These are phyloP conservation scores for Eueides isabella DNA, from an alignment of 1,140 invertebrate genomes.

Conservation along the genomic window DNA sequence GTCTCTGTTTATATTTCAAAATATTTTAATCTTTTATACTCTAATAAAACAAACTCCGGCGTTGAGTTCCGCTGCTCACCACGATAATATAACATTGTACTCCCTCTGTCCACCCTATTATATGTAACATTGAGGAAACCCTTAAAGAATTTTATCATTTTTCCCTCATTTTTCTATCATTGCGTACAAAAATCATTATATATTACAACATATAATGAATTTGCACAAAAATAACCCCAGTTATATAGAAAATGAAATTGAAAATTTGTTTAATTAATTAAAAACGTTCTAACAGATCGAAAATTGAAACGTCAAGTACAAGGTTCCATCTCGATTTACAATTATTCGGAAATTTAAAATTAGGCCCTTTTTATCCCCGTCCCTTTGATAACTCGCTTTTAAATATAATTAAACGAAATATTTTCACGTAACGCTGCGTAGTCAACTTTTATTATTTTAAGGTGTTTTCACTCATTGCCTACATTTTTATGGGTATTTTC, in stretches of 20 bases:
- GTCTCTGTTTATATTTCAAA: too few relatives aligned
- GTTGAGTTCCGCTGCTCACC: too few relatives aligned
- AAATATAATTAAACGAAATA: background rate
- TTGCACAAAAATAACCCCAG: constrained; percentile 9
- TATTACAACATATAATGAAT: background rate
- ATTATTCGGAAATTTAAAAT: constrained; percentile 23
- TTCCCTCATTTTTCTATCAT: too few relatives aligned
- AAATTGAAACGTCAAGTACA: constrained; percentile 36
- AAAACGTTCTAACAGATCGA: constrained; percentile 22
- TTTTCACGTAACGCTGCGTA: background rate
- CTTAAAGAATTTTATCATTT: too few relatives aligned
- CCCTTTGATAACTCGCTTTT: background rate
- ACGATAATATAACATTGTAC: too few relatives aligned
- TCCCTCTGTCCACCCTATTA: too few relatives aligned
- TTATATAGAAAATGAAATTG: constrained; percentile 23
- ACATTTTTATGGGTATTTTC: too few relatives aligned
- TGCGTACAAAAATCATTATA: background rate
- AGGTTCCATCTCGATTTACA: constrained; percentile 26
- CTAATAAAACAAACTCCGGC: too few relatives aligned
- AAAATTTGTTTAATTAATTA: constrained; percentile 33
- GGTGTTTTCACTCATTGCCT: too few relatives aligned
- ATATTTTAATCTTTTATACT: too few relatives aligned
- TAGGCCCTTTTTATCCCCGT: background rate
- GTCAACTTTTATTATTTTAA: background rate
- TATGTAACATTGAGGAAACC: too few relatives aligned